Evolutionary conservation across 2,888 invertebrate species (phyloP).

Genomic region (Amiota mariae): DNA sequence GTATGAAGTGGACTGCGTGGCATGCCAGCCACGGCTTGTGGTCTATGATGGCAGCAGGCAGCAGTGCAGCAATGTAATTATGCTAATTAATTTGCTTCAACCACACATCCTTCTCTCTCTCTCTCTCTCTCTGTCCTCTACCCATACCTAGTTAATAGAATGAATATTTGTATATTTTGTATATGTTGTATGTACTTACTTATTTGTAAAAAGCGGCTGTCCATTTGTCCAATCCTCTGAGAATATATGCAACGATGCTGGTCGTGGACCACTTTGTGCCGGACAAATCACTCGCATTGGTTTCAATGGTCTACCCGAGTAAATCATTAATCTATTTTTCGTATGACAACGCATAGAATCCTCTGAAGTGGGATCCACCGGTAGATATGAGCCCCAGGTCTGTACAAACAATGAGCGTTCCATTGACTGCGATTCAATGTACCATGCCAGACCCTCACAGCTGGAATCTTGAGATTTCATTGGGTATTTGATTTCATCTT

Average conservation of each 20-base stretch:
- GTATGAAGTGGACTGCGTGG: not conserved
- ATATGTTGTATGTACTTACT: slow-evolving; percentile 63
- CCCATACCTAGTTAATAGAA: not conserved
- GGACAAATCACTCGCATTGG: slow-evolving; percentile 82
- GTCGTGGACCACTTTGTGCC: slow-evolving; percentile 79
- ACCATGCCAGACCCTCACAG: slow-evolving; percentile 79
- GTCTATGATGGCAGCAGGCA: not conserved
- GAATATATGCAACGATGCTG: slow-evolving; percentile 84
- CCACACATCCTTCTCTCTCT: not conserved
- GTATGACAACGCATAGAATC: slow-evolving; percentile 83
- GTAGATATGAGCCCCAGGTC: slow-evolving; percentile 87
- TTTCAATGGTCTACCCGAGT: slow-evolving; percentile 80
- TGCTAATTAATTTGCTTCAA: slow-evolving; percentile 60
- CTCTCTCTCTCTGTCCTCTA: not conserved
- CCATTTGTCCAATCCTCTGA: slow-evolving; percentile 83
- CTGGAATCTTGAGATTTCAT: slow-evolving; percentile 76
- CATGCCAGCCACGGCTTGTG: not conserved
- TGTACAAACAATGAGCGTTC: slow-evolving; percentile 87
- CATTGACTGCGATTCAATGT: slow-evolving; percentile 84
- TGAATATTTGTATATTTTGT: not conserved
- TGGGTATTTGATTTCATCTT: slow-evolving; percentile 79
- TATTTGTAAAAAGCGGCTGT: slow-evolving; percentile 71
- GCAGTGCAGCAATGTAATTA: slow-evolving; percentile 45
- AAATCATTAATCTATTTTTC: slow-evolving; percentile 85
- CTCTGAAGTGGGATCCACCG: slow-evolving; percentile 77